Conservation (phyloP, 2,113 vertebrate genomes). For the Kobus ellipsiprymnus region DNA sequence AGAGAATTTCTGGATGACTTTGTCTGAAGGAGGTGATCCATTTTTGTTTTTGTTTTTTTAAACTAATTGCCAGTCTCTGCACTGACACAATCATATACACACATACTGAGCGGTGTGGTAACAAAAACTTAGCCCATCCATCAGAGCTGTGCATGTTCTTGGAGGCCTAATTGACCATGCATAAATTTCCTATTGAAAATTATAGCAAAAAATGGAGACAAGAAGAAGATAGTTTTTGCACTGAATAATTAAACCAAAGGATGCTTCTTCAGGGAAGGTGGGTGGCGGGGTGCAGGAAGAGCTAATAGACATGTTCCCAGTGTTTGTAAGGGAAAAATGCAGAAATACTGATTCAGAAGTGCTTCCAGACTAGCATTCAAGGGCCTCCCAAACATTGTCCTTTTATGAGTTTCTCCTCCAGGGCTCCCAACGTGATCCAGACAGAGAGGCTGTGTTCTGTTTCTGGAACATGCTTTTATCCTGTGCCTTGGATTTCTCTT, state of each 20-base stretch:
- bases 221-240: not conserved
- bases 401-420: not conserved
- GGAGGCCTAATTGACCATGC: slow-evolving; percentile 22
- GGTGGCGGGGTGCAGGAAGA: not conserved
- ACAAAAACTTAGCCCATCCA: not conserved
- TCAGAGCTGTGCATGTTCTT: not conserved
- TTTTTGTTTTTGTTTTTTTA: not conserved
- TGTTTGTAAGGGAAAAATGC: not conserved
- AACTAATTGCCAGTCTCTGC: slow-evolving; percentile 17
- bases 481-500: not conserved
- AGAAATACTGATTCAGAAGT: not conserved
- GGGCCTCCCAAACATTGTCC: not conserved
- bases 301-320: not conserved
- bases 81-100: not conserved
- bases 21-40: slow-evolving; percentile 1
- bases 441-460: not conserved
- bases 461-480: not conserved
- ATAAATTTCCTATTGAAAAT: slow-evolving; percentile 42
- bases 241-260: slow-evolving; percentile 25
- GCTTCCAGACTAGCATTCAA: not conserved
- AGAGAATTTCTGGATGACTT: slow-evolving; percentile 3
- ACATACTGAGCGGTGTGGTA: not conserved
- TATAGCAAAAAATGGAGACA: not conserved
- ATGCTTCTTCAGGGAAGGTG: not conserved
- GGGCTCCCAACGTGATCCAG: not conserved